Base-by-base conservation (phyloP, 1,140 invertebrate genomes). In the Radopholus similis region DNA sequence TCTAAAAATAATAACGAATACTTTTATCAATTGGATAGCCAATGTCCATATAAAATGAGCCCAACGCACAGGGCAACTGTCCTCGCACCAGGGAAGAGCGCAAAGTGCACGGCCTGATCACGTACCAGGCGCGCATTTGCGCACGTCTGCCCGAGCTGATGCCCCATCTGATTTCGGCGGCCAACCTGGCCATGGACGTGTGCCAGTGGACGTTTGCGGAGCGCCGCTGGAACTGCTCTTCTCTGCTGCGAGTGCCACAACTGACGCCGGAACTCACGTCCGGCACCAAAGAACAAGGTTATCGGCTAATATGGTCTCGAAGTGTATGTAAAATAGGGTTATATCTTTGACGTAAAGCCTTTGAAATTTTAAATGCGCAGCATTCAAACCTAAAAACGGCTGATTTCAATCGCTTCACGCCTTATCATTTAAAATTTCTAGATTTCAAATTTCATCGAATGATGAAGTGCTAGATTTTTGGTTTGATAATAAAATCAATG, bases 211-310 rank as follows among this genome's bases (percentile, higher is more conserved):
- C 89, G 1, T 90, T 91, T 78, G 83, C 85, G 8, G 86, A 89
- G 71, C 86, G 90, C 55, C 85, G 90, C 54, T 92, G 91, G 91
- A 92, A 92, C 83, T 92, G 91, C 83, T 90, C 89, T 51, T 89
- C 89, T 47, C 87, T 91, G 54, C 85, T 87, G 13, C 84, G 81
- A 90, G 92, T 83, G 84, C 92, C 69, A 0, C 85, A 86, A 89
- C 92, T 86, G 91, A 87, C 88, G 1, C 87, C 89, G 28, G 90
- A 92, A 81, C 84, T 91, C 60, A 86, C 89, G 4, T 87, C 82
- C 90, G 89, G 89, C 47, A 90, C 89, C 40, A 86, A 89, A 77
- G 90, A 92, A 83, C 90, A 90, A 53, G 56, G 56, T 59, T 15
- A 35, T 30, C n/a, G n/a, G n/a, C n/a, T n/a, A n/a, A n/a, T n/a